Conservation (phyloP, 2,888 invertebrate genomes). For the Seira musarum region DNA sequence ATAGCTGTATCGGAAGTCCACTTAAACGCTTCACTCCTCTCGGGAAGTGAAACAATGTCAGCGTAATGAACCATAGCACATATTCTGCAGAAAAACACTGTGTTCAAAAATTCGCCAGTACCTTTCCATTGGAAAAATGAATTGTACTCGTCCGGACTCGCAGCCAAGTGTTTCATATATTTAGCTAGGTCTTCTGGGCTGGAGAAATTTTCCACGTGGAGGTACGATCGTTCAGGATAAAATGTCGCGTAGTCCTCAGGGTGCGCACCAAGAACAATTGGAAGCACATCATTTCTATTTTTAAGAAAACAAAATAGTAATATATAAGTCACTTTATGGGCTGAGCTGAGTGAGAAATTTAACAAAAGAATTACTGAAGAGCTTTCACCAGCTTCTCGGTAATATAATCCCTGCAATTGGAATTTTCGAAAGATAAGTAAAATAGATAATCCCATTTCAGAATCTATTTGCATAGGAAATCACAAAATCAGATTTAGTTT, state of each 20-base stretch:
- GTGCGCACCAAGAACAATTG: conserved; percentile 63
- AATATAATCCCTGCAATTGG: conserved; percentile 70
- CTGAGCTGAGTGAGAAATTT: neutral
- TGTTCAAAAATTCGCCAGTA: conserved; percentile 52
- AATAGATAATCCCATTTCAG: conserved; percentile 70
- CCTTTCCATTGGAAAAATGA: conserved; percentile 77
- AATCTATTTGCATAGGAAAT: no score
- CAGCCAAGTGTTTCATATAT: conserved; percentile 74
- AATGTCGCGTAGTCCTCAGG: conserved; percentile 62
- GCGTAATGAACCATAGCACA: conserved; percentile 62
- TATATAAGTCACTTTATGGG: neutral
- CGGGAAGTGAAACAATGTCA: conserved; percentile 34
- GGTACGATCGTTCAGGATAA: conserved; percentile 62
- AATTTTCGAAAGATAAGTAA: conserved; percentile 71
- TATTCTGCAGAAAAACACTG: conserved; percentile 54
- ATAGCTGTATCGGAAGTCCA: conserved; percentile 29
- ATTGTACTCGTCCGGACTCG: conserved; percentile 72
- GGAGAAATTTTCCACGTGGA: conserved; percentile 60
- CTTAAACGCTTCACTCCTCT: conserved; percentile 12
- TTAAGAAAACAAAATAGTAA: neutral
- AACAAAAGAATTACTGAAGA: conserved; percentile 34
- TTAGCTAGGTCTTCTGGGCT: conserved; percentile 72
- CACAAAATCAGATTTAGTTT: no score
- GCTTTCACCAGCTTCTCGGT: conserved; percentile 71
- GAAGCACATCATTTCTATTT: conserved; percentile 59